Evolutionary conservation across 2,113 vertebrate genomes (phyloP).

Genomic region (Nettapus auritus): DNA sequence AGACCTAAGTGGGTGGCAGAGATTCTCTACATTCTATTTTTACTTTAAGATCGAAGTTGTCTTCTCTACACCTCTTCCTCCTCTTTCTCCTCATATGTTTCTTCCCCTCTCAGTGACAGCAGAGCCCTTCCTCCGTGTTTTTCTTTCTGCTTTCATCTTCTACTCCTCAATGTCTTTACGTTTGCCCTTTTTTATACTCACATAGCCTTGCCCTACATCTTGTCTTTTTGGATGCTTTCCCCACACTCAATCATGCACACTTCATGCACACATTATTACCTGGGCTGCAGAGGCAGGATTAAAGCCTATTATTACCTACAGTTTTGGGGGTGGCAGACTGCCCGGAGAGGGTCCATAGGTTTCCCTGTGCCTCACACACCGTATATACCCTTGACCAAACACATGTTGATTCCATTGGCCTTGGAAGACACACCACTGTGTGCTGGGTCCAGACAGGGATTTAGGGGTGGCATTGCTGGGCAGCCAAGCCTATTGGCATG

Average conservation of each 20-base stretch:
- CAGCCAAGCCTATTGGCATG: neutral
- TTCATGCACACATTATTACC: neutral
- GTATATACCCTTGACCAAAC: neutral
- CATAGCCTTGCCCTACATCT: neutral
- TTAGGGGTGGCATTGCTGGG: neutral
- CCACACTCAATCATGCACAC: neutral
- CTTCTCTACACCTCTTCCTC: neutral
- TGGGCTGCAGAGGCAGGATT: neutral
- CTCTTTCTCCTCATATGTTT: rapidly evolving
- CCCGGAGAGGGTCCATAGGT: neutral
- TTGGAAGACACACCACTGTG: neutral
- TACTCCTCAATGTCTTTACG: neutral
- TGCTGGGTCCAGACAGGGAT: neutral
- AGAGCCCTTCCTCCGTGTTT: neutral
- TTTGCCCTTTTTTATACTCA: neutral
- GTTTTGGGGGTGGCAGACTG: neutral
- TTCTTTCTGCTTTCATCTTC: neutral
- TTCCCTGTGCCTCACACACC: rapidly evolving
- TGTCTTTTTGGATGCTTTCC: neutral
- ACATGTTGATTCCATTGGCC: neutral
- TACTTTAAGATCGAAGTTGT: neutral
- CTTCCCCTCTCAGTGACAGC: neutral
- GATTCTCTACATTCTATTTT: neutral
- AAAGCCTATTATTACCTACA: neutral
- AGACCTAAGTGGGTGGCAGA: neutral